Evolutionary conservation across 2,113 vertebrate genomes (phyloP).

Genomic region (Crotophaga sulcirostris): DNA sequence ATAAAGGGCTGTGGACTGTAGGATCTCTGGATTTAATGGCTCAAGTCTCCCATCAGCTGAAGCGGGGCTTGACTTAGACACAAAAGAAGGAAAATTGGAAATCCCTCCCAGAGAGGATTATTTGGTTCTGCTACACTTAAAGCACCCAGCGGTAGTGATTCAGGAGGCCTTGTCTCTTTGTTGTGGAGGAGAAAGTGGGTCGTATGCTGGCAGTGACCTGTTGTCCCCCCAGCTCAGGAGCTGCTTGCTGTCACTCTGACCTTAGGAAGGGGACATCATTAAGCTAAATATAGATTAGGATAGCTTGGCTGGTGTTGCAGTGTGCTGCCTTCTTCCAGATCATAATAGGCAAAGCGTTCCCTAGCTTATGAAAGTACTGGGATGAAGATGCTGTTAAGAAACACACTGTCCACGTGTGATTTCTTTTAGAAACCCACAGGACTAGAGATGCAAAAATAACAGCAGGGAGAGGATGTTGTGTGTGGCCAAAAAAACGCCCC

Average conservation of each 20-base stretch:
- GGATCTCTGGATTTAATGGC: background rate
- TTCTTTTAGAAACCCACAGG: background rate
- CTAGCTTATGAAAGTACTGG: background rate
- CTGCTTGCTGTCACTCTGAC: background rate
- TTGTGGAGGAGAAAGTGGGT: background rate
- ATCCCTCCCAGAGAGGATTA: background rate
- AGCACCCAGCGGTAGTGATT: background rate
- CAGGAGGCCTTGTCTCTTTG: background rate
- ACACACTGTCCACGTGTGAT: accelerated
- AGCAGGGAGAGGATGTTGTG: background rate
- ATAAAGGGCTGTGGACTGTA: background rate
- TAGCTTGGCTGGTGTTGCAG: background rate
- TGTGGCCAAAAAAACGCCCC: background rate
- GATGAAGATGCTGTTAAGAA: background rate
- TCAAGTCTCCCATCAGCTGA: background rate
- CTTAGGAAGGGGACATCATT: background rate
- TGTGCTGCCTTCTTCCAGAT: background rate
- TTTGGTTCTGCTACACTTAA: background rate
- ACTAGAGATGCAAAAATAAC: background rate
- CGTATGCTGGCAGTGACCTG: background rate
- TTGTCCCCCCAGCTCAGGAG: background rate
- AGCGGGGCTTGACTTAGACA: background rate
- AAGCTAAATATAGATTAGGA: background rate
- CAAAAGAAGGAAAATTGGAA: background rate
- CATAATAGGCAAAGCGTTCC: background rate